Percentiles rank a stretch among this genome's conserved stretches.
phyloP scores from a whole-genome alignment of 2,113 vertebrate species.

The Coptodon bakossiorum region DNA sequence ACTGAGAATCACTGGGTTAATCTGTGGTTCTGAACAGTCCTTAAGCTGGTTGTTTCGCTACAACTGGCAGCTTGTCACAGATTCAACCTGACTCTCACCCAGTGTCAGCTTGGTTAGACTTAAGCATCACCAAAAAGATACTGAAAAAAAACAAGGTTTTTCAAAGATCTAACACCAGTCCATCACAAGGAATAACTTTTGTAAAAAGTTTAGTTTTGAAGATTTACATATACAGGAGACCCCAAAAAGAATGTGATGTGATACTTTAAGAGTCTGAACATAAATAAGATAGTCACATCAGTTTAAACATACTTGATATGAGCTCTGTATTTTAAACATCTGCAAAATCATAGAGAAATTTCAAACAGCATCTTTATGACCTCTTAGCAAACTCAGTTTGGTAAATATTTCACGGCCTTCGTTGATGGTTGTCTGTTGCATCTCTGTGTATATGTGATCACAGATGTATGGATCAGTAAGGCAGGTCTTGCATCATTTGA shows the following conservation, averaged over 20 bases:
- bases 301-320: background rate
- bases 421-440: background rate
- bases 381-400: background rate
- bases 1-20: background rate
- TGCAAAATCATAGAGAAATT: background rate
- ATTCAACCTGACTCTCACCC: background rate
- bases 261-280: background rate
- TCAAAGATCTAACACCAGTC: background rate
- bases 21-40: background rate
- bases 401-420: constrained; percentile 11
- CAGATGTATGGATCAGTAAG: constrained; percentile 10
- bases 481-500: constrained; percentile 12
- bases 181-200: background rate
- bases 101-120: background rate
- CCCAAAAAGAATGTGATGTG: background rate
- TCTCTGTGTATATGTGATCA: background rate
- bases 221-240: background rate
- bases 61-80: background rate
- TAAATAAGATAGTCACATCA: background rate
- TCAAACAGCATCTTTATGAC: background rate
- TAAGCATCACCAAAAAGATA: background rate
- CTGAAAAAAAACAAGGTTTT: background rate
- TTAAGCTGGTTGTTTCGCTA: background rate
- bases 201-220: background rate
- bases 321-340: background rate